Evolutionary conservation across 2,888 invertebrate genomes (phyloP), one percentile per base, ranked within the genome.

Genomic region (Nebria salina): DNA sequence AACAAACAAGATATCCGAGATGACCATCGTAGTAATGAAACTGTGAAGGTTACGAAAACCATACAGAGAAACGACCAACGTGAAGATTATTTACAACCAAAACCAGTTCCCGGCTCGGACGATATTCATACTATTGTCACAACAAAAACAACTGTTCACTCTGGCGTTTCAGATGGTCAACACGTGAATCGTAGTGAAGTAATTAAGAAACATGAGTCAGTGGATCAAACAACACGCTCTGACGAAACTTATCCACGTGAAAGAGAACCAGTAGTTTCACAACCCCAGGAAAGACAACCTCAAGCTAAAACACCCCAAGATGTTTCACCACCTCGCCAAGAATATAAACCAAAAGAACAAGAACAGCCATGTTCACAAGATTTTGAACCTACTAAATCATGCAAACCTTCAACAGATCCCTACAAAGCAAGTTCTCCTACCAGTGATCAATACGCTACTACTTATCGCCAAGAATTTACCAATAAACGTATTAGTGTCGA

Each of bases 381-480:
- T 7, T 6, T 64, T 6, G 76, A 87, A 80, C 86, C 86, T 0
- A 20, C 70, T 11, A 80, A 70, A 41, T 72, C 75, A 26, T 74
- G 42, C 8, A 80, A 70, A 72, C 80, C 80, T 34, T 15, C 15
- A 43, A 72, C 66, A 20, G 80, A 80, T 15, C 65, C 54, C 7
- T 80, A 80, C 65, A 89, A 82, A 87, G 89, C 83, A 83, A 85
- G 20, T 81, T 87, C 0, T 68, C 82, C 86, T 76, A 86, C 88
- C 42, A 89, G 91, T 79, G 89, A 87, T 2, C 89, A 92, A 83
- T 92, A 92, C 85, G 90, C 91, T 84, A 92, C 93, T 3, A 93
- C 93, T 0, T 93, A 93, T 84, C 90, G 91, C 84, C 89, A 90
- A 87, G 88, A 81, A 91, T 93, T 26, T 93, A 92, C 83, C 26